phyloP scores from a whole-genome alignment of 1,140 invertebrate species.

The Chrysomallon squamiferum region DNA sequence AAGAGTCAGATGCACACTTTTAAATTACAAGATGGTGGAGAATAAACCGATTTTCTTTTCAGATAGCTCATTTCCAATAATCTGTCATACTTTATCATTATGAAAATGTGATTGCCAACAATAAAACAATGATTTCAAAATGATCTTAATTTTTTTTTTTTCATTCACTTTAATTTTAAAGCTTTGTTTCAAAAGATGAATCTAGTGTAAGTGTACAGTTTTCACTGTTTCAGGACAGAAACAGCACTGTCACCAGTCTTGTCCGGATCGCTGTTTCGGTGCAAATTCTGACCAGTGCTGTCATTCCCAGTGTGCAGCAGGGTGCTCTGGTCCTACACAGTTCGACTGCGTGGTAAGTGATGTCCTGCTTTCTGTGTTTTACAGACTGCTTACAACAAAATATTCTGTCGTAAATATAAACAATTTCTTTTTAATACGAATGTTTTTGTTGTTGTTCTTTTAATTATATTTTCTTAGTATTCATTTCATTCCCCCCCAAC shows the following conservation, averaged over 20 bases:
- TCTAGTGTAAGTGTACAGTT: too few species aligned
- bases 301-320: conserved; percentile 94
- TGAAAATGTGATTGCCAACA: too few species aligned
- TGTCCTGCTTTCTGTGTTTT: background rate
- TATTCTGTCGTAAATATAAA: background rate
- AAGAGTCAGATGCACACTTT: too few species aligned
- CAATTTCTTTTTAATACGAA: background rate
- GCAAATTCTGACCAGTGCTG: conserved; percentile 88
- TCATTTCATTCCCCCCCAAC: background rate
- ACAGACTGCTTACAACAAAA: background rate
- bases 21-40: too few species aligned
- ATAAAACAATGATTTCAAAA: too few species aligned
- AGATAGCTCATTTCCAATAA: too few species aligned
- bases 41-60: too few species aligned
- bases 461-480: background rate
- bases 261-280: conserved; percentile 90
- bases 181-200: too few species aligned
- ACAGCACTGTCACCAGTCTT: conserved; percentile 60
- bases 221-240: conserved; percentile 18
- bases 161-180: too few species aligned
- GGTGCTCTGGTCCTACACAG: conserved; percentile 90
- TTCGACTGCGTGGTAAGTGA: conserved; percentile 81
- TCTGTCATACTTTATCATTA: too few species aligned
- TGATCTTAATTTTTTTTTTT: too few species aligned
- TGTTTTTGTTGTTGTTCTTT: background rate